Evolutionary conservation across 2,888 invertebrate species (phyloP), one percentile per base, ranked within the genome.

Genomic region (Idaea aversata): DNA sequence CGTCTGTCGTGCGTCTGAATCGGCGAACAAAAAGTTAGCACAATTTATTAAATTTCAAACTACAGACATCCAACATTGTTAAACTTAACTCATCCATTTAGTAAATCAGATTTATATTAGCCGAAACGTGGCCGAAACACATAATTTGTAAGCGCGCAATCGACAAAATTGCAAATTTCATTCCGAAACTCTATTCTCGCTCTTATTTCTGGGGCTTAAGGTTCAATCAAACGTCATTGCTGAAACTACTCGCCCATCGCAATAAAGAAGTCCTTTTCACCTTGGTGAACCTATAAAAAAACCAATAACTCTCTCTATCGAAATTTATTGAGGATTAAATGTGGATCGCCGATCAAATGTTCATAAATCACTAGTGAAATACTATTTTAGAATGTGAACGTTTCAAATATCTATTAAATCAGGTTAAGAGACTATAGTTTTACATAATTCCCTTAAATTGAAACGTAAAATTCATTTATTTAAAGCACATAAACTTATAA

Each of bases 321-420:
- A 71, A 72, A 75, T 75, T 75, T 75, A 75, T 75, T 47, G 71
- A 67, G 72, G 72, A 69, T 73, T 70, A 69, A 70, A 68, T 66
- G 65, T 64, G 57, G 67, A 65, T 68, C 47, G 47, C 7, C 47
- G 47, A 47, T 47, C 47, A 13, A 10, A 47, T 47, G 47, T 47
- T 13, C 47, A 47, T 47, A 47, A 47, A 47, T 47, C 47, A 47
- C 47, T 47, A 13, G 47, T 47, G 47, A 47, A 13, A 10, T 47
- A 47, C 47, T 47, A 47, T 47, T 47, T 47, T 25, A 25, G 47
- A 47, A 10, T 13, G 47, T 10, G 47, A 47, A 47, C 7, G 7
- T 7, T 47, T 47, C 7, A 47, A 47, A 10, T 5, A 6, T 5
- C 47, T 47, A 3, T 7, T 13, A 25, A 47, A 2, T 4, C 47